Evolutionary conservation across 2,797 vertebrate genomes (phyloP).

Genomic region (Taeniopygia guttata): DNA sequence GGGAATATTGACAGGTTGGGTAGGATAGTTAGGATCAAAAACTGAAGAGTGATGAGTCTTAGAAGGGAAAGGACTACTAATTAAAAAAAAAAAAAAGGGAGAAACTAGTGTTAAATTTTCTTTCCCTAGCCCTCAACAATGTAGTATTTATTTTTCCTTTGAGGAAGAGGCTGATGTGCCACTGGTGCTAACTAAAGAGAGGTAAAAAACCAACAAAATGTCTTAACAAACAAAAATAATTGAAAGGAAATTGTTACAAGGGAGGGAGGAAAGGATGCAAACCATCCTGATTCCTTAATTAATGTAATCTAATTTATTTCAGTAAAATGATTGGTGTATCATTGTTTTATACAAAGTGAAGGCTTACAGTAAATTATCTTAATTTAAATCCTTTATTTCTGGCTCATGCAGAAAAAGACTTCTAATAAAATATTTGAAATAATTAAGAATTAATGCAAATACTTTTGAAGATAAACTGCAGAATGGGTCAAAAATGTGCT

Average conservation of each 20-base stretch:
- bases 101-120: neutral
- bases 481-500: neutral
- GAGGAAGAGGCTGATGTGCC: neutral
- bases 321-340: neutral
- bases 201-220: neutral
- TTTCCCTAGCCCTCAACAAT: neutral
- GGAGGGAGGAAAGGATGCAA: neutral
- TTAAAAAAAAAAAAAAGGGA: neutral
- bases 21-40: neutral
- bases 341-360: neutral
- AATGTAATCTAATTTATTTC: neutral
- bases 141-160: neutral
- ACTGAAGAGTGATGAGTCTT: neutral
- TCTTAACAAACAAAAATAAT: neutral
- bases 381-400: slow-evolving; percentile 3
- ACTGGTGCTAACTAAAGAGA: neutral
- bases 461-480: neutral
- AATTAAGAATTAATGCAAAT: neutral
- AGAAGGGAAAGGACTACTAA: neutral
- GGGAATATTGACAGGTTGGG: neutral
- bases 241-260: neutral
- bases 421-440: neutral
- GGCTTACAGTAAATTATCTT: neutral
- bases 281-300: neutral
- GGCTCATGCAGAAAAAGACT: neutral